These are phyloP conservation scores for Leptinotarsa lineolata DNA, from an alignment of 1,140 invertebrate species.

Conservation along the genomic window DNA sequence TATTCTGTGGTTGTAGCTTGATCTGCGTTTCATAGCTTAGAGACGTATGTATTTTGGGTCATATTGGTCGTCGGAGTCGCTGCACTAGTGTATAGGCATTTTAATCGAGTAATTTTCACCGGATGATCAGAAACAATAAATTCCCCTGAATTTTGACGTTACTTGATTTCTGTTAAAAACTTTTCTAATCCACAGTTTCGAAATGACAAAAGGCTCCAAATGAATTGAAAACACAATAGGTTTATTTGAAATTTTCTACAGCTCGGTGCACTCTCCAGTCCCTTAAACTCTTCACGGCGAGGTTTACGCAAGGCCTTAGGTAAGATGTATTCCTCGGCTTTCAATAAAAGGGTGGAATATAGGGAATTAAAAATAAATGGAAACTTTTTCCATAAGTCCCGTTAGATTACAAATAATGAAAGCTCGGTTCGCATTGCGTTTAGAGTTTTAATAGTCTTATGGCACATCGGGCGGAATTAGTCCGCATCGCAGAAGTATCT, in stretches of 20 bases:
- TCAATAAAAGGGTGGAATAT: slow-evolving; percentile 55
- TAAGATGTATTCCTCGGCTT: slow-evolving; percentile 47
- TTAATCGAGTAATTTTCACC: too few relatives aligned
- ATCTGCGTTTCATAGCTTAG: too few relatives aligned
- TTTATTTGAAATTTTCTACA: slow-evolving; percentile 19
- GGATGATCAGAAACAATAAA: too few relatives aligned
- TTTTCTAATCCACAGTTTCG: neutral
- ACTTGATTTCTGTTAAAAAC: too few relatives aligned
- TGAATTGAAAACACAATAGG: slow-evolving; percentile 16
- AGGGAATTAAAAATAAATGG: slow-evolving; percentile 56
- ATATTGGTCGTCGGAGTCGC: too few relatives aligned
- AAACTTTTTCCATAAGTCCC: slow-evolving; percentile 54
- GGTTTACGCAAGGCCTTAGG: slow-evolving; percentile 44
- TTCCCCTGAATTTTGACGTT: too few relatives aligned
- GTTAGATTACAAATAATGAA: slow-evolving; percentile 55
- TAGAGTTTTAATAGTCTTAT: slow-evolving; percentile 55
- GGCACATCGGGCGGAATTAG: slow-evolving; percentile 52
- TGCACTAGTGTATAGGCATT: too few relatives aligned
- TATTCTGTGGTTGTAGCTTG: too few relatives aligned
- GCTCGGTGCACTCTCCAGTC: slow-evolving; percentile 12
- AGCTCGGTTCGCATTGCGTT: slow-evolving; percentile 52
- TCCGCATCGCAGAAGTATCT: slow-evolving; percentile 49
- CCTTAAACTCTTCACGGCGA: slow-evolving; percentile 36
- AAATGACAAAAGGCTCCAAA: neutral
- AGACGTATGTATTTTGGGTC: too few relatives aligned